A percentile compares a stretch with the other conserved stretches of the same genome.
These are phyloP conservation scores for Megaceryle alcyon DNA, from an alignment of 2,797 vertebrate species.

Conservation along the genomic window DNA sequence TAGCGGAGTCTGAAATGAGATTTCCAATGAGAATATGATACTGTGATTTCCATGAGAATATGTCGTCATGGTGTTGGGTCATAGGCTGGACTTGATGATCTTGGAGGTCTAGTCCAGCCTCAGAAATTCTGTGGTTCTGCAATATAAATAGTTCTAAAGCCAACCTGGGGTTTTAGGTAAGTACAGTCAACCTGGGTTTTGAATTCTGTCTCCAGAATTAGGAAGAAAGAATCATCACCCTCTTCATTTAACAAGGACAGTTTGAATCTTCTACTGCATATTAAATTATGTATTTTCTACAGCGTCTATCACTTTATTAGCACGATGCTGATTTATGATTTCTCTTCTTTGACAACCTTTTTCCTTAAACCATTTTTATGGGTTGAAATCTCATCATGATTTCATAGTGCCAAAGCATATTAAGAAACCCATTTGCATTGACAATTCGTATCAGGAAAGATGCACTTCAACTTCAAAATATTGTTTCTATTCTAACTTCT, in stretches of 20 bases:
- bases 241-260: background rate
- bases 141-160: background rate
- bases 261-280: background rate
- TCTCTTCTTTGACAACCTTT: background rate
- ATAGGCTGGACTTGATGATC: no score
- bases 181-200: background rate
- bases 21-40: background rate
- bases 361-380: background rate
- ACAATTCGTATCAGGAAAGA: background rate
- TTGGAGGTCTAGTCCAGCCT: no score
- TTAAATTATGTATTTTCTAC: background rate
- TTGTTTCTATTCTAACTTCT: constrained; percentile 20
- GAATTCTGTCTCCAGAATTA: background rate
- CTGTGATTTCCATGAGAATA: no score
- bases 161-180: background rate
- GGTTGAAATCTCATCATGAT: background rate
- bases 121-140: no score
- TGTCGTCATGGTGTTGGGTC: no score
- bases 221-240: background rate
- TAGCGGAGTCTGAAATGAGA: background rate
- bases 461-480: constrained; percentile 27
- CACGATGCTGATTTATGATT: background rate
- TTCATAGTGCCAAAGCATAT: background rate
- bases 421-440: background rate
- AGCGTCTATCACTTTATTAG: background rate